phyloP scores from a whole-genome alignment of 2,797 vertebrate genomes.

The Myiotriccus ornatus region DNA sequence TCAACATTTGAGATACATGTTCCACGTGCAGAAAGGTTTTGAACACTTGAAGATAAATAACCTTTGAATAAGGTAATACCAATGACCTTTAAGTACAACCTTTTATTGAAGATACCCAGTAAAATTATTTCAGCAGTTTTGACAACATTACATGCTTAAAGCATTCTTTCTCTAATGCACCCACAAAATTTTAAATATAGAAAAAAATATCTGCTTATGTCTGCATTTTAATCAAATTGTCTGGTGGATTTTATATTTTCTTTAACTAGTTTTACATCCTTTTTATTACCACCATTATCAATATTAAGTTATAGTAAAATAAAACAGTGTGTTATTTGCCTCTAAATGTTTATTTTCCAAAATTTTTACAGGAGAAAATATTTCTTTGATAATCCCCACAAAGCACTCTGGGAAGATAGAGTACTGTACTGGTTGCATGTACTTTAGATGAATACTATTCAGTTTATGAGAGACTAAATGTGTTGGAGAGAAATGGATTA shows the following conservation, averaged over 20 bases:
- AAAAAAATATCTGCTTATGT: slow-evolving; percentile 17
- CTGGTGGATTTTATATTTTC: slow-evolving; percentile 17
- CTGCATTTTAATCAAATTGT: slow-evolving; percentile 50
- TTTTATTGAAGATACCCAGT: background rate
- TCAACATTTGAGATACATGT: background rate
- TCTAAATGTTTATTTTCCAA: background rate
- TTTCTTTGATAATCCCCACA: background rate
- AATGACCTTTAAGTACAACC: background rate
- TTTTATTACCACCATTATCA: background rate
- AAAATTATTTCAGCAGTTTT: slow-evolving; percentile 1
- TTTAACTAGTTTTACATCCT: background rate
- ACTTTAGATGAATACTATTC: background rate
- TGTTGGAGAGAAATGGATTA: background rate
- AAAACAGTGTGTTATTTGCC: background rate
- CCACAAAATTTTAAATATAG: background rate
- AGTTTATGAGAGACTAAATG: background rate
- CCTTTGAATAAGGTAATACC: background rate
- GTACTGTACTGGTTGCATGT: background rate
- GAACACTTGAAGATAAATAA: background rate
- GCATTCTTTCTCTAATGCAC: background rate
- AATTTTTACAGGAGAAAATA: background rate
- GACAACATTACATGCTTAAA: background rate
- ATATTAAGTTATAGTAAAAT: background rate
- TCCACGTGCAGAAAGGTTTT: background rate
- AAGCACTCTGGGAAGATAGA: background rate